phyloP scores from a whole-genome alignment of 2,888 invertebrate genomes.

The Apotomis betuletana region DNA sequence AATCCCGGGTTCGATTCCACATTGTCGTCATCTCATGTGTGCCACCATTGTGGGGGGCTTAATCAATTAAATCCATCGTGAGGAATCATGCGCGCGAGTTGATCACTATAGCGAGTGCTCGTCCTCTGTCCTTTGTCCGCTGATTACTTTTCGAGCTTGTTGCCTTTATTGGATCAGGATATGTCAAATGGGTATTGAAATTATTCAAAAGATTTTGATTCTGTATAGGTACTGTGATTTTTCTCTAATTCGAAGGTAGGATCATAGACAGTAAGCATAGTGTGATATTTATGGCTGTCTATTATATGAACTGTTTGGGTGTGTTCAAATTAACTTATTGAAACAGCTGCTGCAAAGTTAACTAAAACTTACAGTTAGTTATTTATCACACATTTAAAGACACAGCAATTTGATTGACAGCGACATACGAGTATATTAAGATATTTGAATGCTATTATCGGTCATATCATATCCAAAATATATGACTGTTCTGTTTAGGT shows the following conservation, averaged over 20 bases:
- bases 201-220: constrained; percentile 11
- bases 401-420: too few relatives aligned
- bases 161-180: constrained; percentile 36
- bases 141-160: constrained; percentile 33
- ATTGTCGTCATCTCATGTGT: constrained; percentile 63
- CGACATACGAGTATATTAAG: too few relatives aligned
- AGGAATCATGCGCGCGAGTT: constrained; percentile 59
- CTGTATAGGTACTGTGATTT: neutral
- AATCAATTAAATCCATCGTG: constrained; percentile 74
- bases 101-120: constrained; percentile 50
- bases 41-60: constrained; percentile 61
- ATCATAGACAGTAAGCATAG: neutral
- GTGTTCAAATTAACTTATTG: neutral
- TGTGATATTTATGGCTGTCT: neutral
- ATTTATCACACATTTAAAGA: neutral
- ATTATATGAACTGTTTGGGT: neutral
- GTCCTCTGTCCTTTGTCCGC: constrained; percentile 39
- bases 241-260: constrained; percentile 8
- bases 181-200: constrained; percentile 25
- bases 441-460: too few relatives aligned
- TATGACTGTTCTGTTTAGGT: too few relatives aligned
- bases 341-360: neutral
- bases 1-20: constrained; percentile 63
- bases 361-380: neutral
- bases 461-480: too few relatives aligned